These are phyloP conservation scores for Papilio glaucus DNA, from an alignment of 1,140 invertebrate species.

Conservation along the genomic window DNA sequence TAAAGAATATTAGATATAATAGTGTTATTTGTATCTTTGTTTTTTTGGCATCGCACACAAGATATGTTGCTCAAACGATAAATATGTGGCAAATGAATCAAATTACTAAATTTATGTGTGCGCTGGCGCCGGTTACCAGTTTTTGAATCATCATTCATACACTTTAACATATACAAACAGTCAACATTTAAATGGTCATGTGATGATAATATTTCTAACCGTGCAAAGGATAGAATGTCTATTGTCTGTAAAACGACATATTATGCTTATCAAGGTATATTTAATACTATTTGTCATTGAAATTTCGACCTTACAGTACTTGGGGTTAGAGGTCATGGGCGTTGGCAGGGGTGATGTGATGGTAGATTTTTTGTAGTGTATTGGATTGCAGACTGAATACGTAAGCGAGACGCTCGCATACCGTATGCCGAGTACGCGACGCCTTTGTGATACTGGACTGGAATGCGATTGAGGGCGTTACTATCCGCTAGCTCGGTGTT, in stretches of 20 bases:
- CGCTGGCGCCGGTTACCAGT: background rate
- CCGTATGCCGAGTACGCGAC: conserved; percentile 57
- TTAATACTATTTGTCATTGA: conserved; percentile 38
- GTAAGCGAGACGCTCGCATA: conserved; percentile 63
- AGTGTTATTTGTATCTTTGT: too few relatives aligned
- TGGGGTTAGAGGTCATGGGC: conserved; percentile 42
- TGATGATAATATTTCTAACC: conserved; percentile 45
- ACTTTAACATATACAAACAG: background rate
- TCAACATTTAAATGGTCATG: conserved; percentile 15
- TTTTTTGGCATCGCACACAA: background rate
- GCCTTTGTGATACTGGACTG: conserved; percentile 60
- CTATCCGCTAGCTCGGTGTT: conserved; percentile 41
- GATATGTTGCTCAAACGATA: too few relatives aligned
- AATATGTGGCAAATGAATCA: background rate
- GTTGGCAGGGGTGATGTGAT: conserved; percentile 37
- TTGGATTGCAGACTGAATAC: conserved; percentile 66
- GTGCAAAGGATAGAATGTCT: conserved; percentile 62
- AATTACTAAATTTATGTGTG: background rate
- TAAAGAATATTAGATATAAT: too few relatives aligned
- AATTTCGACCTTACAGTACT: conserved; percentile 53
- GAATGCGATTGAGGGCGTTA: conserved; percentile 57
- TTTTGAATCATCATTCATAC: conserved; percentile 4
- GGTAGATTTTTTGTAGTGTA: conserved; percentile 48
- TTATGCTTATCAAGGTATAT: conserved; percentile 44
- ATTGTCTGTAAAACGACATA: conserved; percentile 64